Conservation (phyloP, 2,113 vertebrate species). For the Romanogobio albipinnatus region DNA sequence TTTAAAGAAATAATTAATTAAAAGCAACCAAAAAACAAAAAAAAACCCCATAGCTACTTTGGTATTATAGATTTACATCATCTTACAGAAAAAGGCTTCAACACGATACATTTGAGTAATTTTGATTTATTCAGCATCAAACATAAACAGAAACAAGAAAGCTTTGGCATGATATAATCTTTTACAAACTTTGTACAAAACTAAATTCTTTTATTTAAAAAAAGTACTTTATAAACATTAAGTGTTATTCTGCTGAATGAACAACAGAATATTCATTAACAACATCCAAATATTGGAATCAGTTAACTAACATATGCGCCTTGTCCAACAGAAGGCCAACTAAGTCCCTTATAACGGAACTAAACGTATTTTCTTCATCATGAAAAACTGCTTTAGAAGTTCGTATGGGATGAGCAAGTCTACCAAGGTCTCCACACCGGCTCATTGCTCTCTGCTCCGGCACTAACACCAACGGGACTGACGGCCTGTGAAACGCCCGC, state of each 20-base stretch:
- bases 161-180: constrained; percentile 88
- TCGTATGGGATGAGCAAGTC: constrained; percentile 53
- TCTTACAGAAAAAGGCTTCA: not conserved
- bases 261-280: constrained; percentile 78
- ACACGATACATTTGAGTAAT: constrained; percentile 35
- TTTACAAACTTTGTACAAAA: constrained; percentile 87
- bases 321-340: constrained; percentile 53
- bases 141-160: constrained; percentile 65
- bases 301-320: constrained; percentile 66
- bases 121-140: constrained; percentile 70
- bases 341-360: constrained; percentile 90
- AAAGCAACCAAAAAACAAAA: too few relatives aligned
- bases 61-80: not conserved
- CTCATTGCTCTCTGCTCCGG: constrained; percentile 79
- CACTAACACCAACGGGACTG: constrained; percentile 77
- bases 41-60: too few relatives aligned
- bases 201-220: constrained; percentile 79
- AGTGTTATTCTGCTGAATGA: constrained; percentile 76
- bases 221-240: constrained; percentile 77
- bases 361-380: constrained; percentile 51
- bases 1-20: not conserved
- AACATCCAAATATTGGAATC: constrained; percentile 83
- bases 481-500: constrained; percentile 77
- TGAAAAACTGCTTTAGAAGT: constrained; percentile 54
- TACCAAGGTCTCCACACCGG: constrained; percentile 93